Conservation (phyloP, 2,113 vertebrate species). For the Microcebus ravelobensis region DNA sequence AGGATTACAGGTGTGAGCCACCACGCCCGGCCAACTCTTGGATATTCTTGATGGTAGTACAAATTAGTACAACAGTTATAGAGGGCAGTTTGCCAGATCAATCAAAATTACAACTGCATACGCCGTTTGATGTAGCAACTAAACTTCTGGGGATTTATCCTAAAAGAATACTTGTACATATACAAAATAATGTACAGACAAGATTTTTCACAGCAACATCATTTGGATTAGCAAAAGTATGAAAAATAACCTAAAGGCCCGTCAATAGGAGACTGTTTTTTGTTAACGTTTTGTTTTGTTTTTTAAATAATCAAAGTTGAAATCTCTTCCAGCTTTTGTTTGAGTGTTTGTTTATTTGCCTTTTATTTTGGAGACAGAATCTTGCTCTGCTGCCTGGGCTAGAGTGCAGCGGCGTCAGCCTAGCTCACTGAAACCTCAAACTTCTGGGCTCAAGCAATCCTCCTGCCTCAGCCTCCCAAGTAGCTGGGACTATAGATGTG, state of each 20-base stretch:
- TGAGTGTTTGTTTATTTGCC: too few relatives aligned
- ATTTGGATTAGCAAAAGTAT: neutral
- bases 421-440: too few relatives aligned
- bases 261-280: neutral
- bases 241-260: neutral
- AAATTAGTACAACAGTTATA: neutral
- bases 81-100: neutral
- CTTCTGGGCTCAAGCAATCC: too few relatives aligned
- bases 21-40: too few relatives aligned
- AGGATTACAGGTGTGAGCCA: too few relatives aligned
- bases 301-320: neutral
- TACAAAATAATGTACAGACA: neutral
- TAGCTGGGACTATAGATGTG: too few relatives aligned
- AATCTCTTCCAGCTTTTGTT: too few relatives aligned
- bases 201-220: neutral
- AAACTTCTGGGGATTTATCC: neutral
- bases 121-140: neutral
- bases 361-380: too few relatives aligned
- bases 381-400: too few relatives aligned
- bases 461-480: too few relatives aligned
- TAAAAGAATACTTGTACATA: neutral
- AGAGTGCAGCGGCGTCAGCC: too few relatives aligned
- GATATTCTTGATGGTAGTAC: neutral
- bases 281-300: neutral
- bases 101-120: neutral